Percentiles rank a stretch among this genome's conserved stretches.
Conservation (phyloP, 2,888 invertebrate species). For the Ochropacha duplaris region DNA sequence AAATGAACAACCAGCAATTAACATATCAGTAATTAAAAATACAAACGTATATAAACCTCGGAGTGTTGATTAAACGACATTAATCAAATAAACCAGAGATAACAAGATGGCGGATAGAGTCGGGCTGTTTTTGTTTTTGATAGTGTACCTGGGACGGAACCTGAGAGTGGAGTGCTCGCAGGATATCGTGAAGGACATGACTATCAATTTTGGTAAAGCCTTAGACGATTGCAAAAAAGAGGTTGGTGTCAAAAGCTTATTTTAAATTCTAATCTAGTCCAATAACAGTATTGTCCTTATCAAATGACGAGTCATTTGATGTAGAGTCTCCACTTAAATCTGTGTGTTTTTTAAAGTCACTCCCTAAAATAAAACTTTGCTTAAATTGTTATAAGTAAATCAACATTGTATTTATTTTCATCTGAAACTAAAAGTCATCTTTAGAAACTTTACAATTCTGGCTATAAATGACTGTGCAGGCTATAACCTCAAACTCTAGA, state of each 20-base stretch:
- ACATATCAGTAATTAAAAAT: background rate
- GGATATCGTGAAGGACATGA: slow-evolving; percentile 43
- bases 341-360: no score
- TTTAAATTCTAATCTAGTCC: no score
- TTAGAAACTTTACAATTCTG: no score
- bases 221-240: slow-evolving; percentile 49
- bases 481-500: no score
- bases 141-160: slow-evolving; percentile 22
- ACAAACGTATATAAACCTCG: background rate
- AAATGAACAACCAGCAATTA: slow-evolving; percentile 10
- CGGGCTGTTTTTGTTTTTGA: slow-evolving; percentile 22
- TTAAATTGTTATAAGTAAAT: no score
- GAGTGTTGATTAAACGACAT: slow-evolving; percentile 2
- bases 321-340: no score
- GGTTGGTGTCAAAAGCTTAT: slow-evolving; percentile 22
- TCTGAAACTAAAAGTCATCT: no score
- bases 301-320: no score
- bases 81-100: background rate
- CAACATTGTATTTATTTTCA: no score
- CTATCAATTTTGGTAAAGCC: slow-evolving; percentile 41
- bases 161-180: slow-evolving; percentile 36
- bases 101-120: slow-evolving; percentile 10
- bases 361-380: no score
- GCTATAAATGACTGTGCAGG: no score
- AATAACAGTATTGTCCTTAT: no score